phyloP scores from a whole-genome alignment of 2,797 vertebrate genomes.

The Alfaro cultratus region DNA sequence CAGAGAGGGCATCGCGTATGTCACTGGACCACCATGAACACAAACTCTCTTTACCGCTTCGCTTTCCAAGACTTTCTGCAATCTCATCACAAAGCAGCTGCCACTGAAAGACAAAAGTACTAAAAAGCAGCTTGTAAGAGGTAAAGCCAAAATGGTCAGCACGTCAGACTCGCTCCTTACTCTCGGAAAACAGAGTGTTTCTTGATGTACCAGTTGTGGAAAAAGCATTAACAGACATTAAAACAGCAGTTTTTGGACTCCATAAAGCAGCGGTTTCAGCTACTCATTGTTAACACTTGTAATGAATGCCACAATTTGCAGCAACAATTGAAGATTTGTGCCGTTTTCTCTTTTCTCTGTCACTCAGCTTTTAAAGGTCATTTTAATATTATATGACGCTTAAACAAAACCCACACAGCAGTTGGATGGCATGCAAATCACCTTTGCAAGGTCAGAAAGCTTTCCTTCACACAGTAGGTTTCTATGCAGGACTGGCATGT shows the following conservation, averaged over 20 bases:
- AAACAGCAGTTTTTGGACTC: not conserved
- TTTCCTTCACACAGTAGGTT: not conserved
- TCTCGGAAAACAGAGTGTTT: slow-evolving; percentile 9
- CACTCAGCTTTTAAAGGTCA: slow-evolving; percentile 5
- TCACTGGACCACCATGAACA: slow-evolving; percentile 15
- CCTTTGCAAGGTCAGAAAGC: too few relatives aligned
- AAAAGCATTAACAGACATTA: slow-evolving; percentile 21
- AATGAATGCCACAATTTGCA: not conserved
- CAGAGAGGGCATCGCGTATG: slow-evolving; percentile 47
- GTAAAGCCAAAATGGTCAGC: not conserved
- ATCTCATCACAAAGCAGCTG: slow-evolving; percentile 24
- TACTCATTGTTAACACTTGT: slow-evolving; percentile 2
- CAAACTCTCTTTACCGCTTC: slow-evolving; percentile 4
- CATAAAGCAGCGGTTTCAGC: not conserved
- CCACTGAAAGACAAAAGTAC: slow-evolving; percentile 29
- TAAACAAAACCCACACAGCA: not conserved
- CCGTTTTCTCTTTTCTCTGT: slow-evolving; percentile 11
- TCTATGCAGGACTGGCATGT: not conserved
- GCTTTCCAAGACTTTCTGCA: slow-evolving; percentile 4
- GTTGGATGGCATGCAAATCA: slow-evolving; percentile 12
- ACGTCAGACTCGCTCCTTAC: not conserved
- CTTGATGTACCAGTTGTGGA: slow-evolving; percentile 3
- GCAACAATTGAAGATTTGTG: not conserved
- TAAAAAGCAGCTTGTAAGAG: slow-evolving; percentile 13
- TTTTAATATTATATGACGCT: slow-evolving; percentile 18